Conservation (phyloP, 2,888 invertebrate species). For the Chironomus riparius region DNA sequence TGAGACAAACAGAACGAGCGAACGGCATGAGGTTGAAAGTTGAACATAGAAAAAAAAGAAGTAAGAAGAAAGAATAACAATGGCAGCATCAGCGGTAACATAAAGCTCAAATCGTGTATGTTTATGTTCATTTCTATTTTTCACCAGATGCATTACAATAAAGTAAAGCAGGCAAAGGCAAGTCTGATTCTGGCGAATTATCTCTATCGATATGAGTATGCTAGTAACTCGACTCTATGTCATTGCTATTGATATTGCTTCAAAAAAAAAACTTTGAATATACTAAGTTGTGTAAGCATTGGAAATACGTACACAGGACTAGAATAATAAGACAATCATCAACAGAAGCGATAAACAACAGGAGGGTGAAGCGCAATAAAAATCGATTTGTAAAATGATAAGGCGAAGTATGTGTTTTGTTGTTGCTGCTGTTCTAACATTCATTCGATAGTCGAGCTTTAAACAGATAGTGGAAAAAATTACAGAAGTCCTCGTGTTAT, state of each 20-base stretch:
- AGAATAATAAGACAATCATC: no score
- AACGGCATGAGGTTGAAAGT: background rate
- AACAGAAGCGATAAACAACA: background rate
- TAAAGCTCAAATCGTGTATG: background rate
- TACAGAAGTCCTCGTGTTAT: no score
- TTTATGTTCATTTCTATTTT: background rate
- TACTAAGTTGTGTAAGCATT: no score
- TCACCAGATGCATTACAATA: conserved; percentile 10
- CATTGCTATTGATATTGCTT: no score
- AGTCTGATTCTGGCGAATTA: background rate
- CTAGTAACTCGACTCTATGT: no score
- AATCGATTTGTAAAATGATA: conserved; percentile 18
- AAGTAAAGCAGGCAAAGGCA: background rate
- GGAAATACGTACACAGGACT: background rate
- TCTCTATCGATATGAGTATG: background rate
- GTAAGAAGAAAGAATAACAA: no score
- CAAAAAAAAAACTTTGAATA: no score
- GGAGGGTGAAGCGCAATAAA: conserved; percentile 11
- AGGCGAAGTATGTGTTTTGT: background rate
- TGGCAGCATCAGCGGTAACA: background rate
- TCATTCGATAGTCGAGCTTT: conserved; percentile 1
- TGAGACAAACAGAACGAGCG: background rate
- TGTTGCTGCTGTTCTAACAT: background rate
- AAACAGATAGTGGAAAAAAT: background rate
- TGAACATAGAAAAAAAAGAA: no score